Evolutionary conservation across 2,797 vertebrate species (phyloP).

Genomic region (Cossypha niveicapilla): DNA sequence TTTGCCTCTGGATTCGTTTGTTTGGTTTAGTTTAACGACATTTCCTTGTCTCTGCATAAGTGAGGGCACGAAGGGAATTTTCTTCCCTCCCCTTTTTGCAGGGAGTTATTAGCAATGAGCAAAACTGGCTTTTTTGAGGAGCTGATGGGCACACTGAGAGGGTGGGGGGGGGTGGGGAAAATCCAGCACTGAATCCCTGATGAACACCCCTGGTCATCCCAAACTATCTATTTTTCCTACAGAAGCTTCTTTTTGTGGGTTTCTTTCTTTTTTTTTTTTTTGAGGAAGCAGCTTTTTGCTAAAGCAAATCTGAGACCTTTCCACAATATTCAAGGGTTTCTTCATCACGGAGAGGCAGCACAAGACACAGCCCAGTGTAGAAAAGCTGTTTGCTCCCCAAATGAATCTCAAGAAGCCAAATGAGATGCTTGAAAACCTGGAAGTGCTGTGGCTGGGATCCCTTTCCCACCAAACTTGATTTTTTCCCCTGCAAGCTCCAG

Average conservation of each 20-base stretch:
- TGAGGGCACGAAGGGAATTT: not conserved
- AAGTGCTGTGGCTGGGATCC: not conserved
- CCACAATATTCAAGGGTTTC: not conserved
- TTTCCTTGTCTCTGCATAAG: conserved; percentile 8
- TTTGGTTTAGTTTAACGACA: conserved; percentile 9
- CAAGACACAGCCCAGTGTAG: not conserved
- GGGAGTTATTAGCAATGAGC: not conserved
- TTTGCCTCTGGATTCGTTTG: conserved; percentile 24
- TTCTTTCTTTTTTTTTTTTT: not conserved
- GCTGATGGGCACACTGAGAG: not conserved
- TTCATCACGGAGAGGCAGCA: not conserved
- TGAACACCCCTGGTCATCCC: fast-evolving
- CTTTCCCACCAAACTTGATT: not conserved
- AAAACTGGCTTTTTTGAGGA: not conserved
- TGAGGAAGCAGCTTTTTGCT: not conserved
- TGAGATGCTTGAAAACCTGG: not conserved
- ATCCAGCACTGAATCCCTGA: not conserved
- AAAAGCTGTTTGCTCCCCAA: not conserved
- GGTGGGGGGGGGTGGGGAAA: not conserved
- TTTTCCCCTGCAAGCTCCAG: not conserved
- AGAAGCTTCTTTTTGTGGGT: not conserved
- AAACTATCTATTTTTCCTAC: not conserved
- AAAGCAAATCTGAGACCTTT: not conserved
- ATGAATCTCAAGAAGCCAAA: fast-evolving
- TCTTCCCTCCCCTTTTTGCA: not conserved